Conservation (phyloP, 2,888 invertebrate genomes). For the Polydrusus pterygomalis region DNA sequence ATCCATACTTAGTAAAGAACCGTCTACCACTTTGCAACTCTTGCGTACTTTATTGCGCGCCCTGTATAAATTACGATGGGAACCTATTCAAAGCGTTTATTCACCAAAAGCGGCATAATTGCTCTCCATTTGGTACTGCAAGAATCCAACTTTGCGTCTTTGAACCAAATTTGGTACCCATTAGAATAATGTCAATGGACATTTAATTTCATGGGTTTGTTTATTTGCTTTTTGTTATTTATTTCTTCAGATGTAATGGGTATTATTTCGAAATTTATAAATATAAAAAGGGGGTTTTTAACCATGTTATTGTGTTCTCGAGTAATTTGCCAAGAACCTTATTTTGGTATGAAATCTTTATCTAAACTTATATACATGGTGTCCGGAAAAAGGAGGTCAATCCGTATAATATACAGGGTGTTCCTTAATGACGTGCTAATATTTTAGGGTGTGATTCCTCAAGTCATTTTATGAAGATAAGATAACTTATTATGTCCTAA, state of each 20-base stretch:
- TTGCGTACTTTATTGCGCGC: slow-evolving; percentile 37
- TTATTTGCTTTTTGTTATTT: slow-evolving; percentile 46
- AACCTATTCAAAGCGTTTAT: slow-evolving; percentile 51
- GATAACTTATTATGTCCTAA: too few species aligned
- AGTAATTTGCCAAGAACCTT: too few species aligned
- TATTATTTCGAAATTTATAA: slow-evolving; percentile 6
- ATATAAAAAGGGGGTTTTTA: too few species aligned
- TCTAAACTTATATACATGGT: too few species aligned
- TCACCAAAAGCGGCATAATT: slow-evolving; percentile 52
- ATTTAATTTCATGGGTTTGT: slow-evolving; percentile 50
- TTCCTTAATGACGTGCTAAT: too few species aligned
- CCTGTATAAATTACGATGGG: slow-evolving; percentile 53
- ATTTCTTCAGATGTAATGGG: slow-evolving; percentile 22
- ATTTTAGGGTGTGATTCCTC: too few species aligned
- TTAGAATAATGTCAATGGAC: slow-evolving; percentile 53
- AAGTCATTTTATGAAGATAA: too few species aligned
- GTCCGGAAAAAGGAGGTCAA: too few species aligned
- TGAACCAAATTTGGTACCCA: slow-evolving; percentile 53
- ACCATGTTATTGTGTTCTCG: too few species aligned
- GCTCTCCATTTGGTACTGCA: slow-evolving; percentile 51
- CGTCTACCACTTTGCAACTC: slow-evolving; percentile 10
- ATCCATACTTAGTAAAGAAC: slow-evolving; percentile 21
- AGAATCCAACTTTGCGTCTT: slow-evolving; percentile 49
- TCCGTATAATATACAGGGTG: too few species aligned
- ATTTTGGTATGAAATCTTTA: too few species aligned